Evolutionary conservation across 2,888 invertebrate species (phyloP), one percentile per base, ranked within the genome.

Genomic region (Tortricodes alternella): DNA sequence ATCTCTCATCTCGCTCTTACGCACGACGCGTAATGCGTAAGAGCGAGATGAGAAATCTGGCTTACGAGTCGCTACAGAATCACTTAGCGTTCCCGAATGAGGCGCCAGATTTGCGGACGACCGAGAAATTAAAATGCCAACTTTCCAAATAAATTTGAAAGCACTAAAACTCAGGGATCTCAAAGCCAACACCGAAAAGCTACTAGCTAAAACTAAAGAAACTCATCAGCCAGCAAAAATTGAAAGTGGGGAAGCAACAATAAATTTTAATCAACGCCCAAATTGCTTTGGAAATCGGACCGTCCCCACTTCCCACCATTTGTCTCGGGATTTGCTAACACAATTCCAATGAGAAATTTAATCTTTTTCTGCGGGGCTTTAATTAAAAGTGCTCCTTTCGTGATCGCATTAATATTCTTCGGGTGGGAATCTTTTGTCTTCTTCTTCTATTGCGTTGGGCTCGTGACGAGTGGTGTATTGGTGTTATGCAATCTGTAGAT

Each of bases 211-310:
- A 41, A 41, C 50, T 32, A 41, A 23, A 23, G 32, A 18, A 44
- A 44, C 44, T 18, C 29, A 29, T 15, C 39, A 16, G n/a, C 3
- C 23, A 13, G 39, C 34, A 41, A 41, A 55, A 21, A 35, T 29
- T 35, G 23, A 38, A 53, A 39, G 13, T 15, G 46, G 27, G n/a
- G 27, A 23, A 29, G 32, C 34, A 38, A 48, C 55, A 48, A 49
- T 55, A 49, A 48, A 55, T 55, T 55, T 49, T 29, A 48, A 55
- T 55, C 55, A 55, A 48, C 15, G 48, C 23, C 41, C 35, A 43
- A 55, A 55, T 55, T 55, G 55, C 55, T 55, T 49, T 19, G 35
- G 55, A 43, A 37, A 49, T 55, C 35, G 35, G 48, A 46, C 39
- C 34, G 19, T 19, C 53, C 41, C 41, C 41, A 49, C 34, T 55